A percentile compares a stretch with the other conserved stretches of the same genome.
Evolutionary conservation across 2,888 invertebrate species (phyloP).

Genomic region (Dromius quadrimaculatus): DNA sequence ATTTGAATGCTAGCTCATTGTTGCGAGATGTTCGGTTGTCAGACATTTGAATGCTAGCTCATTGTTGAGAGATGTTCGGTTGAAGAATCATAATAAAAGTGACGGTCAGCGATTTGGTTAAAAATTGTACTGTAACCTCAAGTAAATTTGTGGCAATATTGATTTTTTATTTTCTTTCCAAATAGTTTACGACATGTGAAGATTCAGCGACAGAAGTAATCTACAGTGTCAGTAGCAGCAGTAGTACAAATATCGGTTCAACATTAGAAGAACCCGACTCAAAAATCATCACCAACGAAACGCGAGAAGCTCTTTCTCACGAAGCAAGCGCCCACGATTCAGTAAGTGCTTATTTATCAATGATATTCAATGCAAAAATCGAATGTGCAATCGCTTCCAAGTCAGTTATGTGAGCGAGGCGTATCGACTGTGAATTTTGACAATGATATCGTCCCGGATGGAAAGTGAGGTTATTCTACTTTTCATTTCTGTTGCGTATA

Average conservation of each 20-base stretch:
- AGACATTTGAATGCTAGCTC: too few relatives aligned
- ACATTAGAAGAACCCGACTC: slow-evolving; percentile 53
- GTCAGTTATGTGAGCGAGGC: slow-evolving; percentile 29
- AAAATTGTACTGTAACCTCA: too few relatives aligned
- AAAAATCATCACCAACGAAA: slow-evolving; percentile 70
- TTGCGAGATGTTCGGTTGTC: too few relatives aligned
- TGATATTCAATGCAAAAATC: slow-evolving; percentile 13
- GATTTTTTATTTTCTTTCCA: neutral
- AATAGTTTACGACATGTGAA: slow-evolving; percentile 55
- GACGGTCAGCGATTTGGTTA: too few relatives aligned
- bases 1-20: too few relatives aligned
- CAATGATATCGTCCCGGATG: slow-evolving; percentile 43
- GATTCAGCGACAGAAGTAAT: slow-evolving; percentile 62
- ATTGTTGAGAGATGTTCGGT: too few relatives aligned
- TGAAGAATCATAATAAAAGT: too few relatives aligned
- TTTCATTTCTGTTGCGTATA: slow-evolving; percentile 50
- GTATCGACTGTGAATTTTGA: slow-evolving; percentile 50
- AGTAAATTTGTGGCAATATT: too few relatives aligned
- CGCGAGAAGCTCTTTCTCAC: slow-evolving; percentile 78
- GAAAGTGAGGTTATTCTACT: slow-evolving; percentile 36
- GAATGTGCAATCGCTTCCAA: slow-evolving; percentile 5
- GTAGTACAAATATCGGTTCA: slow-evolving; percentile 59
- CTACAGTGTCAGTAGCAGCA: slow-evolving; percentile 65
- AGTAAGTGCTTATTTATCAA: slow-evolving; percentile 68
- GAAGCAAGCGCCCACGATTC: slow-evolving; percentile 84